A percentile compares a stretch with the other conserved stretches of the same genome.
phyloP scores from a whole-genome alignment of 2,797 vertebrate species.

The Anabacerthia variegaticeps region DNA sequence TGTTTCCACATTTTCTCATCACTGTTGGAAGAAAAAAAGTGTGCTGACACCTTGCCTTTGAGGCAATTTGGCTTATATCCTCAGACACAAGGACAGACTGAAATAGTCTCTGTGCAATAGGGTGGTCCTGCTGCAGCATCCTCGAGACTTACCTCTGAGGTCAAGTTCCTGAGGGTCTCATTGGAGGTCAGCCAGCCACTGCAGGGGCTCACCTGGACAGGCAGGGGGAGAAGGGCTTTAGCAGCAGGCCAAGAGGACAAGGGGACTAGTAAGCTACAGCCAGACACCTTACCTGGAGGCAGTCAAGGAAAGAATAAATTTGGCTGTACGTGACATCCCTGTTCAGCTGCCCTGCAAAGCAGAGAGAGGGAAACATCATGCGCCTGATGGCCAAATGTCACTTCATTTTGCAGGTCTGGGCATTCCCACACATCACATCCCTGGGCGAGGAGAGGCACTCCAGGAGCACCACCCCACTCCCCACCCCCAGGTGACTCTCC shows the following conservation, averaged over 20 bases:
- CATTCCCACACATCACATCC: background rate
- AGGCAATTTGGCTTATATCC: background rate
- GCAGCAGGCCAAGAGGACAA: rapidly evolving
- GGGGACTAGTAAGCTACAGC: background rate
- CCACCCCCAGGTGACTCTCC: background rate
- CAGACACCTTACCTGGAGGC: constrained; percentile 73
- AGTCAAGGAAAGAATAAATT: constrained; percentile 76
- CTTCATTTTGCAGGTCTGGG: background rate
- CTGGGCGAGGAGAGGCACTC: background rate
- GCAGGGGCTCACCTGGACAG: constrained; percentile 75
- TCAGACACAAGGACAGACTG: background rate
- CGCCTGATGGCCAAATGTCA: background rate
- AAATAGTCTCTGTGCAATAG: background rate
- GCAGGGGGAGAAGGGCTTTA: background rate
- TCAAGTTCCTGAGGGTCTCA: constrained; percentile 75
- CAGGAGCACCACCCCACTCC: rapidly evolving
- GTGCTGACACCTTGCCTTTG: background rate
- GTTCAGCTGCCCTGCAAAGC: constrained; percentile 77
- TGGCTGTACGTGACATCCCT: constrained; percentile 75
- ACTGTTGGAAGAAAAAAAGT: background rate
- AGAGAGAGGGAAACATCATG: background rate
- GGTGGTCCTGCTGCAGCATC: rapidly evolving
- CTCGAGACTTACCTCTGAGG: constrained; percentile 63
- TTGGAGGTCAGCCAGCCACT: constrained; percentile 78
- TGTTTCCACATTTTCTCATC: background rate